Evolutionary conservation across 2,797 vertebrate species (phyloP).

Genomic region (Sitta carolinensis): DNA sequence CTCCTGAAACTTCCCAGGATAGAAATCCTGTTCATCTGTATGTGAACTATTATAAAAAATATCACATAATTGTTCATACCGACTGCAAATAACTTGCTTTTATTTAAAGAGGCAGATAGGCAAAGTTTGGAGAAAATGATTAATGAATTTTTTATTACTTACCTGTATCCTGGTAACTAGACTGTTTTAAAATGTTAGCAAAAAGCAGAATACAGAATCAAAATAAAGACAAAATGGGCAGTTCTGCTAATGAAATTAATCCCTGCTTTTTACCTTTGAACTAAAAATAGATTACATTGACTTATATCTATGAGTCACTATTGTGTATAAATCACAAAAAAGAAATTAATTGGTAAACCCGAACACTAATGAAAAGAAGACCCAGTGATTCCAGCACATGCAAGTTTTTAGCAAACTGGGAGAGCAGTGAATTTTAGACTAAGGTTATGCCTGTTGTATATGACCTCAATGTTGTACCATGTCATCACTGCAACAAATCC

Average conservation of each 20-base stretch:
- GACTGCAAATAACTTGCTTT: background rate
- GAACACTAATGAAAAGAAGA: background rate
- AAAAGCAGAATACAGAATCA: background rate
- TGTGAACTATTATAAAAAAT: background rate
- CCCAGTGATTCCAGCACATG: background rate
- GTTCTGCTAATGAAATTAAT: background rate
- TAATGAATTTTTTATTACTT: slow-evolving; percentile 27
- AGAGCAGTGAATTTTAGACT: background rate
- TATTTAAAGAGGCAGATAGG: background rate
- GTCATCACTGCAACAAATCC: background rate
- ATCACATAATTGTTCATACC: background rate
- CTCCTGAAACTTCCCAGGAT: background rate
- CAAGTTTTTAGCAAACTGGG: background rate
- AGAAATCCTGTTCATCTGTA: background rate
- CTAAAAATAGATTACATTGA: background rate
- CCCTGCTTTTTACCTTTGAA: background rate
- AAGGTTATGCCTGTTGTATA: background rate
- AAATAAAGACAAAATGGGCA: background rate
- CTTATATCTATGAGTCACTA: background rate
- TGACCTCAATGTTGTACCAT: background rate
- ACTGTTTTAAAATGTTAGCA: slow-evolving; percentile 10
- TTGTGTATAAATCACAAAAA: background rate
- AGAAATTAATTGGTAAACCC: background rate
- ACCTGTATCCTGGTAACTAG: background rate
- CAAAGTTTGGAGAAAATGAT: background rate